Percentiles rank a stretch among this genome's conserved stretches.
Evolutionary conservation across 2,888 invertebrate genomes (phyloP).

Genomic region (Lithodes maja): DNA sequence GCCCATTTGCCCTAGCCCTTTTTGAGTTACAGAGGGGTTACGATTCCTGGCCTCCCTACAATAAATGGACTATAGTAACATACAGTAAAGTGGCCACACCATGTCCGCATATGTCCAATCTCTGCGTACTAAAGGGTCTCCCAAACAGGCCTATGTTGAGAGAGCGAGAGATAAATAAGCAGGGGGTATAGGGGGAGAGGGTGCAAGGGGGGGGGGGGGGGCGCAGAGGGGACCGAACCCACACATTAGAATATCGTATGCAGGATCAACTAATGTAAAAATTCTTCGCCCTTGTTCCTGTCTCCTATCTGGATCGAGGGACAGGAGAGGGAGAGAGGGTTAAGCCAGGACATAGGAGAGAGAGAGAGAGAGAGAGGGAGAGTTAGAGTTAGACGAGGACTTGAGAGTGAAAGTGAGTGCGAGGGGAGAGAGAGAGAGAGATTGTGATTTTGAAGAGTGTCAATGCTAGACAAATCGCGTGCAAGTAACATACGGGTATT

Average conservation of each 20-base stretch:
- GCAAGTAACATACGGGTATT: too few relatives aligned
- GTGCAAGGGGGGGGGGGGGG: not conserved
- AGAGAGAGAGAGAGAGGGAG: constrained; percentile 37
- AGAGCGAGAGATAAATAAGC: not conserved
- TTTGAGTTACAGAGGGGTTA: too few relatives aligned
- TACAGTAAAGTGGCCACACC: too few relatives aligned
- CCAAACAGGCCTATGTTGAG: constrained; percentile 16
- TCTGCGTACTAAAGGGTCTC: too few relatives aligned
- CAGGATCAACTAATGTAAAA: constrained; percentile 46
- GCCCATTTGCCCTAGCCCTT: too few relatives aligned
- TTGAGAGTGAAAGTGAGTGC: not conserved
- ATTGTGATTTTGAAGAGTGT: too few relatives aligned
- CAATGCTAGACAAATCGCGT: too few relatives aligned
- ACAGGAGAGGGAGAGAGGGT: constrained; percentile 22
- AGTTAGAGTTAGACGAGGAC: not conserved
- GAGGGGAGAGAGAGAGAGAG: not conserved
- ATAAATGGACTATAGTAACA: too few relatives aligned
- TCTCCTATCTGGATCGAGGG: constrained; percentile 20
- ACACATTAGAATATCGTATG: constrained; percentile 39
- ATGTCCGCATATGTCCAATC: too few relatives aligned
- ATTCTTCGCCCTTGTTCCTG: constrained; percentile 36
- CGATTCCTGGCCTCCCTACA: too few relatives aligned
- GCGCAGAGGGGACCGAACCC: not conserved
- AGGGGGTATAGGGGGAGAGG: too few relatives aligned
- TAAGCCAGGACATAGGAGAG: not conserved